These are phyloP conservation scores for Smittia aterrima DNA, from an alignment of 2,888 invertebrate species.

Conservation along the genomic window DNA sequence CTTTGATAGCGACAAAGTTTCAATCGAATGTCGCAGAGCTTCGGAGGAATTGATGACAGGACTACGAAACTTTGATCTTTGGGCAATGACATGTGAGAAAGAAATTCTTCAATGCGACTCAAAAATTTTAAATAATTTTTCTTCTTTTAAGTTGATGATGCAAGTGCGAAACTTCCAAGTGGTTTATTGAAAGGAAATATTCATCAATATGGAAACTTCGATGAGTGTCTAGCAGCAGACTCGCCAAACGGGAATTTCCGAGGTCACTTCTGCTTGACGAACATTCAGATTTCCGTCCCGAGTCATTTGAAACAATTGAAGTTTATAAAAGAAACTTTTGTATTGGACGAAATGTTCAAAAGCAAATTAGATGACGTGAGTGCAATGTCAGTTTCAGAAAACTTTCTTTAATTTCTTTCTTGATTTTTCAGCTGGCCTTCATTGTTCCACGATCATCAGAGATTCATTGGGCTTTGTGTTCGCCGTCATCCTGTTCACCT, in stretches of 20 bases:
- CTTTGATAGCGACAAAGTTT: no score
- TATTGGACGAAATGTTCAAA: slow-evolving; percentile 63
- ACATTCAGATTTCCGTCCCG: no score
- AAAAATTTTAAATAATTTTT: not conserved
- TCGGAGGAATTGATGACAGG: no score
- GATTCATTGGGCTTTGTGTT: slow-evolving; percentile 67
- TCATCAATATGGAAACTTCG: slow-evolving; percentile 60
- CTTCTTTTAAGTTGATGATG: slow-evolving; percentile 44
- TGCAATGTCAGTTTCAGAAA: not conserved
- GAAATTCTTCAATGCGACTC: not conserved
- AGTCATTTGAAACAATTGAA: no score
- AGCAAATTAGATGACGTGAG: slow-evolving; percentile 68
- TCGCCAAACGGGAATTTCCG: slow-evolving; percentile 43
- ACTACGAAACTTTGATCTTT: no score
- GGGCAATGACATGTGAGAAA: not conserved
- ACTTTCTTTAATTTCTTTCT: not conserved
- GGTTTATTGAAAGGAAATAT: slow-evolving; percentile 59
- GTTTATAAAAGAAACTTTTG: slow-evolving; percentile 52
- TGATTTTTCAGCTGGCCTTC: not conserved
- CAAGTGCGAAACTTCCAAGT: slow-evolving; percentile 56
- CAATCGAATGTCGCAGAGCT: no score
- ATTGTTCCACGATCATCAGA: not conserved
- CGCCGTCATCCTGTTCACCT: slow-evolving; percentile 55
- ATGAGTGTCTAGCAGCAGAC: slow-evolving; percentile 52
- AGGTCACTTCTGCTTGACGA: slow-evolving; percentile 50